Conservation (phyloP, 2,113 vertebrate species). For the Platichthys stellatus region DNA sequence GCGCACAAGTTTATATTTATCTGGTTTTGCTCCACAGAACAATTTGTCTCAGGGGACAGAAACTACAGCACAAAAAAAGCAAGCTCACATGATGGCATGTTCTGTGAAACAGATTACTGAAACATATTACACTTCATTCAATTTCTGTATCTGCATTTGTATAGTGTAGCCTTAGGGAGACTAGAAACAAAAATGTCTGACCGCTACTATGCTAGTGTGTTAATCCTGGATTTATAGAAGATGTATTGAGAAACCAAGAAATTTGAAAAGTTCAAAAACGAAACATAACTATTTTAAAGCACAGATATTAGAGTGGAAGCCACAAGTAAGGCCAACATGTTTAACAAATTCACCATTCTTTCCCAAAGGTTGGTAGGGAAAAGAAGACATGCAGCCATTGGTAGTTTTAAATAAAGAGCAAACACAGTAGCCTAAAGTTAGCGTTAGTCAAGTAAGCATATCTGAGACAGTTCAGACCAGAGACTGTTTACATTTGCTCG, state of each 20-base stretch:
- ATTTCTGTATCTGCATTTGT: constrained; percentile 17
- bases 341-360: no score
- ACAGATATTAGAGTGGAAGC: no score
- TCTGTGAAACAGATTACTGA: constrained; percentile 18
- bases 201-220: background rate
- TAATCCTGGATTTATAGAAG: background rate
- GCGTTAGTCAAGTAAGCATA: background rate
- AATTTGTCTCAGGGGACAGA: background rate
- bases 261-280: no score
- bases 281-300: no score
- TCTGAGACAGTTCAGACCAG: background rate
- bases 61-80: background rate
- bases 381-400: background rate
- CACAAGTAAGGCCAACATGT: no score
- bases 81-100: constrained; percentile 21
- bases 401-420: background rate
- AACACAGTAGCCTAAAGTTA: no score
- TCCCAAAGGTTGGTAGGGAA: background rate
- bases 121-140: background rate
- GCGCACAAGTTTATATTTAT: background rate
- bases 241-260: no score
- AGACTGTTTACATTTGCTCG: background rate
- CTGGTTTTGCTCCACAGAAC: background rate
- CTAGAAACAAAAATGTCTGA: background rate
- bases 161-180: background rate